Percentiles rank a stretch among this genome's conserved stretches.
Conservation (phyloP, 53 echinoderm and acorn worm genomes). For the Luidia sarsii region DNA sequence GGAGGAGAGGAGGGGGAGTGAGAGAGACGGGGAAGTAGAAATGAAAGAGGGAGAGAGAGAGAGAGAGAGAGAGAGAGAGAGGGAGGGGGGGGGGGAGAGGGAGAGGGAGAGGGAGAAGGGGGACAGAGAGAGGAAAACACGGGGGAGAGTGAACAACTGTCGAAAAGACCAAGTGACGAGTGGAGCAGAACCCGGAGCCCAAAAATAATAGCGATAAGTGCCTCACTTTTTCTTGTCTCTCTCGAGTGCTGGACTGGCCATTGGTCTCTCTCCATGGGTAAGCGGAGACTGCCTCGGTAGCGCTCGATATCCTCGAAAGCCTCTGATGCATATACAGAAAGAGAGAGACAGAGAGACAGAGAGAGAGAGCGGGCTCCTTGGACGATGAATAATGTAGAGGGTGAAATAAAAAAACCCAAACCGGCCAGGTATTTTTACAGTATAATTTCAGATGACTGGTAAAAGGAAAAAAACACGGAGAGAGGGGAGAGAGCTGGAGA, state of each 20-base stretch:
- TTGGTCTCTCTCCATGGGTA: too few relatives aligned
- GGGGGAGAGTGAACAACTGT: slow-evolving; percentile 1
- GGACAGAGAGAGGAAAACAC: too few relatives aligned
- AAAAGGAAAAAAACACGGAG: neutral
- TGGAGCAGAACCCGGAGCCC: slow-evolving; percentile 14
- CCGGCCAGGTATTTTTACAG: slow-evolving; percentile 46
- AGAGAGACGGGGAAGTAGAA: neutral
- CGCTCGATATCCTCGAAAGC: too few relatives aligned
- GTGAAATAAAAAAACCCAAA: neutral
- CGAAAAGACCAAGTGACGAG: slow-evolving; percentile 44
- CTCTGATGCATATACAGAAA: too few relatives aligned
- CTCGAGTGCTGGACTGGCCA: too few relatives aligned
- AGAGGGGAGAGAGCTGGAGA: neutral
- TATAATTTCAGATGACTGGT: slow-evolving; percentile 39
- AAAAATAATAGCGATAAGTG: slow-evolving; percentile 53
- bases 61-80: neutral
- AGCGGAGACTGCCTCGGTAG: too few relatives aligned
- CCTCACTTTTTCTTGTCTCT: slow-evolving; percentile 38
- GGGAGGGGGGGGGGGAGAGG: neutral
- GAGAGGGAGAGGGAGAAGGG: neutral
- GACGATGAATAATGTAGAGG: slow-evolving; percentile 45
- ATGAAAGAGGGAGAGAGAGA: slow-evolving; percentile 3
- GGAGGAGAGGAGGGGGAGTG: too few relatives aligned
- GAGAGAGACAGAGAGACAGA: too few relatives aligned
- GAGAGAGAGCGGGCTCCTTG: neutral